These are phyloP conservation scores for Theristicus caerulescens DNA, from an alignment of 2,113 vertebrate genomes.

Conservation along the genomic window DNA sequence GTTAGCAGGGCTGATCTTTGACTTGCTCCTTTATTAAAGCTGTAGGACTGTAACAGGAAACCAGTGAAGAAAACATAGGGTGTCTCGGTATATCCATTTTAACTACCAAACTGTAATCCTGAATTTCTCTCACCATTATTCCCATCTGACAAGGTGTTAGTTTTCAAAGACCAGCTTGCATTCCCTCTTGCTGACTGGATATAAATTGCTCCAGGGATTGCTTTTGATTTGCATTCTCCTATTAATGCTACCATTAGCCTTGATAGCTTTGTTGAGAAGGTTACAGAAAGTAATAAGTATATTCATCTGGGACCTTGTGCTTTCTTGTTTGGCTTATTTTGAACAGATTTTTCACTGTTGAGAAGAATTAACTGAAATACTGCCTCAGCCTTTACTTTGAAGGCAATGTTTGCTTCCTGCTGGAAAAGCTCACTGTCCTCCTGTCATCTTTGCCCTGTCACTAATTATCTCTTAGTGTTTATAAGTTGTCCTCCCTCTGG, in stretches of 20 bases:
- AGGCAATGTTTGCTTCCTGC: background rate
- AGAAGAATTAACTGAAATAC: conserved; percentile 37
- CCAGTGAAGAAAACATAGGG: background rate
- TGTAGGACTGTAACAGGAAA: background rate
- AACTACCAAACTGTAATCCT: background rate
- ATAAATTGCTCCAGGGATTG: conserved; percentile 45
- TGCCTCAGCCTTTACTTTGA: background rate
- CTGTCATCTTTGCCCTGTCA: background rate
- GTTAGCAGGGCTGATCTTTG: conserved; percentile 28
- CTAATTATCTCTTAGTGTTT: background rate
- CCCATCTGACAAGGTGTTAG: conserved; percentile 37
- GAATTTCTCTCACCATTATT: conserved; percentile 10
- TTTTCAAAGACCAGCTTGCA: conserved; percentile 34
- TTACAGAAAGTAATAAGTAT: conserved; percentile 45
- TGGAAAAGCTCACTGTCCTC: background rate
- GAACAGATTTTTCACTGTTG: conserved; percentile 19
- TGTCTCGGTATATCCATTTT: background rate
- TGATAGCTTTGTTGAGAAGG: conserved; percentile 63
- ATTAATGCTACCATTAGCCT: conserved; percentile 62
- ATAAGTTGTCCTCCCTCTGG: background rate
- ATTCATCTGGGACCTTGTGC: conserved; percentile 27
- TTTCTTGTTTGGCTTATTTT: conserved; percentile 49
- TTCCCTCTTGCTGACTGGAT: conserved; percentile 15
- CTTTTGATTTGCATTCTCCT: conserved; percentile 63
- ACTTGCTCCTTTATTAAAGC: conserved; percentile 8